phyloP scores from a whole-genome alignment of 2,797 vertebrate genomes.

The Toxotes lorentzi region DNA sequence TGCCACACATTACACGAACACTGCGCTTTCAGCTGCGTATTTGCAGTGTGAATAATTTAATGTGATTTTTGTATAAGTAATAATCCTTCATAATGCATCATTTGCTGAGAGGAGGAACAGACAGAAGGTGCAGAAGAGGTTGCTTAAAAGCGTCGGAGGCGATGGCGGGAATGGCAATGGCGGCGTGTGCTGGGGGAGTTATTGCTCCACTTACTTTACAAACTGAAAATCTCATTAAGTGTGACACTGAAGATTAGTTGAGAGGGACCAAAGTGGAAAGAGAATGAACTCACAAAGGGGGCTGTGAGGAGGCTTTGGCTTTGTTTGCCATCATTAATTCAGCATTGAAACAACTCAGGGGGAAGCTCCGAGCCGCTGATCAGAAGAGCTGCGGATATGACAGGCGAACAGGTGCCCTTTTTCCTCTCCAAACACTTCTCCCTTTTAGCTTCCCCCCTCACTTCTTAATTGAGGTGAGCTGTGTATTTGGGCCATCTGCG shows the following conservation, averaged over 20 bases:
- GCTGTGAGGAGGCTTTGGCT: slow-evolving; percentile 77
- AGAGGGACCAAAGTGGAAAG: slow-evolving; percentile 80
- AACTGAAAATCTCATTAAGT: slow-evolving; percentile 88
- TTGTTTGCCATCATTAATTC: slow-evolving; percentile 87
- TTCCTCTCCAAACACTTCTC: slow-evolving; percentile 67
- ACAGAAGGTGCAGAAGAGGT: slow-evolving; percentile 55
- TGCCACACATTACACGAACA: slow-evolving; percentile 23
- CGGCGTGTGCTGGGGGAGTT: slow-evolving; percentile 69
- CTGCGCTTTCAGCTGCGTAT: slow-evolving; percentile 40
- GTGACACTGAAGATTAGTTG: slow-evolving; percentile 88
- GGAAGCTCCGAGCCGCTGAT: slow-evolving; percentile 73
- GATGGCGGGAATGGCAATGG: slow-evolving; percentile 45
- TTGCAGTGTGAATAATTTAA: slow-evolving; percentile 63
- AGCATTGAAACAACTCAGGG: slow-evolving; percentile 75
- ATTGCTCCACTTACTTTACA: slow-evolving; percentile 84
- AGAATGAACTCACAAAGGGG: slow-evolving; percentile 81
- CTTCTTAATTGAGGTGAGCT: slow-evolving; percentile 83
- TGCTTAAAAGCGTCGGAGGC: slow-evolving; percentile 66
- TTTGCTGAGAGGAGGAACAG: slow-evolving; percentile 49
- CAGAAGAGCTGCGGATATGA: slow-evolving; percentile 78
- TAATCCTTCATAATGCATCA: slow-evolving; percentile 63
- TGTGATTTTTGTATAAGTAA: slow-evolving; percentile 57
- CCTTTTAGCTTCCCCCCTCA: slow-evolving; percentile 64
- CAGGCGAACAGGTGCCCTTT: slow-evolving; percentile 81
- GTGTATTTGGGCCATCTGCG: slow-evolving; percentile 82